Base-by-base conservation (phyloP, 2,797 vertebrate genomes). In the Chelon labrosus region DNA sequence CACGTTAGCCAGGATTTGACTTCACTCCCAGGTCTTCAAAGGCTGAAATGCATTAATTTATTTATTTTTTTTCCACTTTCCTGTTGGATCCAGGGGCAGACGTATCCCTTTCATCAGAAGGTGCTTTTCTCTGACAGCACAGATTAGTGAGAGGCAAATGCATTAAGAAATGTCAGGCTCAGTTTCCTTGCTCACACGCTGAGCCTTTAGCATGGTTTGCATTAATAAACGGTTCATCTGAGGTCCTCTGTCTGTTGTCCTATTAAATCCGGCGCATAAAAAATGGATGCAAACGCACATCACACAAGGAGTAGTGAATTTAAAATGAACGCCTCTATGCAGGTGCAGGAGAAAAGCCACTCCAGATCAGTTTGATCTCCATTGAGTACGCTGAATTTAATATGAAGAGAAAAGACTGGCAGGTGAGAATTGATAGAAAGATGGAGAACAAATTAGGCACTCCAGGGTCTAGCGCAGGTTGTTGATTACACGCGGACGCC, bases 61-160 rank as follows among this genome's bases (percentile, higher is more conserved):
- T n/a, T n/a, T n/a, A n/a, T 9, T 68, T 70, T 73, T 38, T 7
- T 13, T 25, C 54, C 56, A 71, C 64, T 75, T 70, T 82, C 58
- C 74, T 70, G 75, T 66, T 90, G 79, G 68, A 90, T 88, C 61
- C 73, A 85, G 78, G 70, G 80, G 74, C 58, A 84, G 77, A 82
- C 71, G 72, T 83, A 84, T 89, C 85, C 85, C 89, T 91, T 91
- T 91, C 82, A 89, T 88, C 86, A 83, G 77, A 82, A 85, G 81
- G 73, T 77, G 75, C 70, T 89, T 90, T 91, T 84, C 88, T 87
- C 79, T 92, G 92, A 88, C 89, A 90, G 85, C 79, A 68, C 80
- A 88, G 85, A 90, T 92, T 92, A 90, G 83, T 41, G 75, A 85
- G 68, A 84, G 56, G 74, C 65, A 79, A 90, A 87, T 83, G 66